These are phyloP conservation scores for Amblyteles armatorius DNA, from an alignment of 2,888 invertebrate species.

Conservation along the genomic window DNA sequence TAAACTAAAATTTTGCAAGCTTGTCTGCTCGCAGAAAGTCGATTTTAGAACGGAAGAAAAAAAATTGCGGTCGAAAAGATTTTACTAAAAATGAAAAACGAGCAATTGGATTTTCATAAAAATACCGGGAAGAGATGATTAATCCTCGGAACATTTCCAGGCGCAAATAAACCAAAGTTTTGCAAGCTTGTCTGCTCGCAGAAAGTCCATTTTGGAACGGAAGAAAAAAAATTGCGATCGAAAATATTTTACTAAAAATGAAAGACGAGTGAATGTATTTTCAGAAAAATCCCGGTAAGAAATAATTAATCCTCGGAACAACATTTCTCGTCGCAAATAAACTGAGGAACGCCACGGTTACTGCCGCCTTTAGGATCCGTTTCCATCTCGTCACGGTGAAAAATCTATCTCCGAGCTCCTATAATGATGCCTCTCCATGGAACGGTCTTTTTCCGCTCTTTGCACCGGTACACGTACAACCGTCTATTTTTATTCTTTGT, in stretches of 20 bases:
- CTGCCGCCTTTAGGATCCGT: background rate
- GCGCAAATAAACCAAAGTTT: too few species aligned
- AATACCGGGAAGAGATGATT: background rate
- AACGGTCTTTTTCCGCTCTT: background rate
- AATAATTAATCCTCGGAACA: background rate
- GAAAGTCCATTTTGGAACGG: too few species aligned
- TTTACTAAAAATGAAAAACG: too few species aligned
- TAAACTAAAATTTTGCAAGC: too few species aligned
- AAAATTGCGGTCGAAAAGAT: too few species aligned
- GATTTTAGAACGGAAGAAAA: too few species aligned
- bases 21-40: too few species aligned
- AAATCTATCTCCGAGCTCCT: background rate
- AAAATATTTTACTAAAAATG: too few species aligned
- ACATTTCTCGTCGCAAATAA: too few species aligned
- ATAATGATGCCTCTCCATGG: background rate
- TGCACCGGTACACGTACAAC: background rate
- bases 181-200: too few species aligned
- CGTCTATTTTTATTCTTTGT: constrained; percentile 4
- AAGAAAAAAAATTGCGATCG: too few species aligned
- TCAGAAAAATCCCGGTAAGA: background rate
- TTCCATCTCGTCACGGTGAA: background rate
- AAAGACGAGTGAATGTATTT: background rate
- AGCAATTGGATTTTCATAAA: background rate
- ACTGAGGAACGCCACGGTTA: background rate
- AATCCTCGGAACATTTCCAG: background rate